Evolutionary conservation across 2,888 invertebrate genomes (phyloP).

Genomic region (Apocheima hispidaria): DNA sequence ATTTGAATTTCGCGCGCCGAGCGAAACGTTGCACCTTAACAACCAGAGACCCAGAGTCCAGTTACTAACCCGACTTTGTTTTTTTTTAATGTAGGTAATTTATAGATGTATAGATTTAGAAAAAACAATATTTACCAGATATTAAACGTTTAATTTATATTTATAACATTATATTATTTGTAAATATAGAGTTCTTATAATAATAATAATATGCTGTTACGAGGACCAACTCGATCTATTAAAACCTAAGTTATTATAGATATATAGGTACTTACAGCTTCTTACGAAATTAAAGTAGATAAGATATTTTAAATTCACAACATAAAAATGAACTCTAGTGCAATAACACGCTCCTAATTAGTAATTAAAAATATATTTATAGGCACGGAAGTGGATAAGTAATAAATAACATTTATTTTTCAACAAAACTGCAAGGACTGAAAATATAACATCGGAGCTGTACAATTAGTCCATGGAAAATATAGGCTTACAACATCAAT

Average conservation of each 20-base stretch:
- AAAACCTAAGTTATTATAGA: conserved; percentile 69
- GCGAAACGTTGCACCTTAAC: no score
- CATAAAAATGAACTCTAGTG: conserved; percentile 73
- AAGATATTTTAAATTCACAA: conserved; percentile 73
- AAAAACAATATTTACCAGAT: conserved; percentile 50
- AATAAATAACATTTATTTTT: conserved; percentile 71
- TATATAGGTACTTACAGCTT: conserved; percentile 70
- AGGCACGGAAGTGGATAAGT: conserved; percentile 80
- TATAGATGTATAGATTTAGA: no score
- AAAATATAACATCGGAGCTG: conserved; percentile 19
- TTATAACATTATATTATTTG: conserved; percentile 86
- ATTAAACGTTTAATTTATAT: conserved; percentile 85
- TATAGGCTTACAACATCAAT: conserved; percentile 32
- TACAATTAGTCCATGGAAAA: conserved; percentile 13
- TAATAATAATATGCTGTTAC: conserved; percentile 77
- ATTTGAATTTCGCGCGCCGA: no score
- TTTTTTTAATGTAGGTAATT: neutral
- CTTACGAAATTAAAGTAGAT: conserved; percentile 56
- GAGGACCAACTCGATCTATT: conserved; percentile 81
- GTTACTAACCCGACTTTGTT: no score
- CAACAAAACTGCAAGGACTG: conserved; percentile 56
- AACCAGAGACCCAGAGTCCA: no score
- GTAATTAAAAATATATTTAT: conserved; percentile 62
- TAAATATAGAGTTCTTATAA: conserved; percentile 85
- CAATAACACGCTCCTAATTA: conserved; percentile 72